Percentiles rank a stretch among this genome's conserved stretches.
Conservation (phyloP, 2,113 vertebrate species). For the Ailurus styani region DNA sequence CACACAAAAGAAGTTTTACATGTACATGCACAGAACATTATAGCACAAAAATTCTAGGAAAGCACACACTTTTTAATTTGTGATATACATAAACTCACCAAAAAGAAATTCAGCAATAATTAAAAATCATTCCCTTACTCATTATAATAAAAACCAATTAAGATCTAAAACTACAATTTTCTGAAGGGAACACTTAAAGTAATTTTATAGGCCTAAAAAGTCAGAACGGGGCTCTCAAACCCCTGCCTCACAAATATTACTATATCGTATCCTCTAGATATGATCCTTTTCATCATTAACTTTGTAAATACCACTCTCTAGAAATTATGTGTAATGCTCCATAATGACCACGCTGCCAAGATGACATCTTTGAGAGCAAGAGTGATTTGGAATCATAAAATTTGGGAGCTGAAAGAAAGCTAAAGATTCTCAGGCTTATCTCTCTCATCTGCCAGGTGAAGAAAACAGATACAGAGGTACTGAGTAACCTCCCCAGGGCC, state of each 20-base stretch:
- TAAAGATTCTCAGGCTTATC: neutral
- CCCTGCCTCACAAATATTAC: neutral
- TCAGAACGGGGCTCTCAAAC: neutral
- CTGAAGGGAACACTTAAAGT: neutral
- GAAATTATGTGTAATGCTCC: neutral
- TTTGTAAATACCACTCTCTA: neutral
- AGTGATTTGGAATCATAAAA: neutral
- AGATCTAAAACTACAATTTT: constrained; percentile 7
- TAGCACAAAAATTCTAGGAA: neutral
- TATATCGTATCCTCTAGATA: neutral
- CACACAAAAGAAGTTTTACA: neutral
- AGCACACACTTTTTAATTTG: neutral
- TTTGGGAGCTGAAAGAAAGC: neutral
- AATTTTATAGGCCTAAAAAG: neutral
- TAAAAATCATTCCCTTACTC: neutral
- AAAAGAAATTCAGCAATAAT: neutral
- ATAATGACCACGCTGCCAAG: no score
- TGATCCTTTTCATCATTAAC: neutral
- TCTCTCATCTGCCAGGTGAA: neutral
- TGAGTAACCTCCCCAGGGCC: neutral
- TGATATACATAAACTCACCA: neutral
- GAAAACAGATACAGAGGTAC: neutral
- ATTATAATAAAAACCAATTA: neutral
- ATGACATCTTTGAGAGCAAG: neutral
- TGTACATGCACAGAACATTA: neutral